Base-by-base conservation (phyloP, 1,140 invertebrate species). In the Drosophila trapezifrons region DNA sequence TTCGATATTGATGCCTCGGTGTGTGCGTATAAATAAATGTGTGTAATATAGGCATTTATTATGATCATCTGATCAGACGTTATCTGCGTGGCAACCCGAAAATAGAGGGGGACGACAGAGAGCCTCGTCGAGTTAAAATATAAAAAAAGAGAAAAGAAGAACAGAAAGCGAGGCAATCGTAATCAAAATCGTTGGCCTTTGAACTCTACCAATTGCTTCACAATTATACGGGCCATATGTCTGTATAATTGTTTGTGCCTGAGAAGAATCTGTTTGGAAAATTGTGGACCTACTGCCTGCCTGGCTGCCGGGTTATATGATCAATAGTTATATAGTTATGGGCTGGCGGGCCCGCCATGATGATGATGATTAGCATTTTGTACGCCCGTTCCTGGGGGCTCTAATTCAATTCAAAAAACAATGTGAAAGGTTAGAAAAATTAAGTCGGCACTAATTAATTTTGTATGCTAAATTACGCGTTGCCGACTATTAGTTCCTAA, bases 181-280 rank as follows among this genome's bases (percentile, higher is more conserved):
- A 66, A 78, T 85, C 57, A 72, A 64, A 69, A 69, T 81, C 62
- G 82, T 55, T 82, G 83, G 43, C 83, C 51, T 55, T 79, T 86
- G 83, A 86, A 87, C 82, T 79, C 46, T 42, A 45, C 45, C 66
- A 87, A 87, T 87, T 82, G 71, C 55, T 54, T 8, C 22, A 32
- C 49, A 55, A 45, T 47, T 64, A 65, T 64, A 45, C 42, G 58
- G 22, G 32, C 42, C 42, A 38, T 27, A 29, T 29, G 42, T n/a
- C 25, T 38, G 35, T 22, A 20, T n/a, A 20, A 20, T 35, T 55
- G 32, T 20, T 20, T 9, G 18, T 55, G 29, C 29, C 49, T 17
- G 9, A 5, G 18, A 8, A 20, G 43, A 62, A 47, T 38, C 38
- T 35, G 20, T 43, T 20, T 20, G 46, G 13, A 9, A 38, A 22